Conservation (phyloP, 2,113 vertebrate genomes). For the Cyphomyrus discorhynchus region DNA sequence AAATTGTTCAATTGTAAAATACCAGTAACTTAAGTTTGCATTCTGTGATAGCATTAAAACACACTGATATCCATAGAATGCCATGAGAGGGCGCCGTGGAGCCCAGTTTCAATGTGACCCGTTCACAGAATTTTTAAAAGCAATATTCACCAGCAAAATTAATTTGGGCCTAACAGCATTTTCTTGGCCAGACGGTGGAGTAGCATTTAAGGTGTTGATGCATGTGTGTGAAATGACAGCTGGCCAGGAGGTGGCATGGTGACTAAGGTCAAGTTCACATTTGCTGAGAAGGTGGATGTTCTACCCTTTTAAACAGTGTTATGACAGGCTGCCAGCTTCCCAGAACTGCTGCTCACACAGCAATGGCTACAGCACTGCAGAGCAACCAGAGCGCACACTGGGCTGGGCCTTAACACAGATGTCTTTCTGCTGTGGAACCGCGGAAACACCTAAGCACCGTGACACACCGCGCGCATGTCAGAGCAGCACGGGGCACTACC, state of each 20-base stretch:
- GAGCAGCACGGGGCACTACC: conserved; percentile 62
- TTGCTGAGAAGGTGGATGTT: not conserved
- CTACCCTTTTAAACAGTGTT: not conserved
- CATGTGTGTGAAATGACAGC: not conserved
- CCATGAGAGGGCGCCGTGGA: not conserved
- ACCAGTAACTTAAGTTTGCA: not conserved
- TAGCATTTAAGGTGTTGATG: not conserved
- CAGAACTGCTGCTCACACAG: not conserved
- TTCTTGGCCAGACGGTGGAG: not conserved
- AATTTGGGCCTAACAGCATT: not conserved
- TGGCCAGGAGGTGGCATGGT: not conserved
- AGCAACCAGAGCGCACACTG: not conserved
- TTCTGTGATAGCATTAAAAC: not conserved
- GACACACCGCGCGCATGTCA: conserved; percentile 26
- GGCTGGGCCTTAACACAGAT: not conserved
- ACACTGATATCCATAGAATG: not conserved
- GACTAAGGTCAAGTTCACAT: not conserved
- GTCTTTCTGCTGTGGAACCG: not conserved
- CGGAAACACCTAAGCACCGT: not conserved
- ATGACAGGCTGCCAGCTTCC: not conserved
- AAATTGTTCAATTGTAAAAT: not conserved
- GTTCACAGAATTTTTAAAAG: not conserved
- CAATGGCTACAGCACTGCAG: not conserved
- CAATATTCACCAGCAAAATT: not conserved
- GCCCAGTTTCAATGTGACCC: not conserved